Base-by-base conservation (phyloP, 2,797 vertebrate genomes). In the Numenius phaeopus region DNA sequence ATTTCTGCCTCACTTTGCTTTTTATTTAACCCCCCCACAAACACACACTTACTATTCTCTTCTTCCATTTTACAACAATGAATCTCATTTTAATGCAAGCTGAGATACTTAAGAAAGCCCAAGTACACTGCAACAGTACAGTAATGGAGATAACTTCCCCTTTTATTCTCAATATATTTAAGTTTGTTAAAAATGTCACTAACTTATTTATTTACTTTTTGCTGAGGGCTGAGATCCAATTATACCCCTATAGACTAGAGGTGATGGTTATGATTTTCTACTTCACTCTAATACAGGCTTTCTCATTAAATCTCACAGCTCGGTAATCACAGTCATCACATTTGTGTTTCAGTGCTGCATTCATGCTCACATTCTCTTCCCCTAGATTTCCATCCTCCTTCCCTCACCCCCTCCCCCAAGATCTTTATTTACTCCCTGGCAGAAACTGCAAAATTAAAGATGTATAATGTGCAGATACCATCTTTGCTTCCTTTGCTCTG, bases 361-460 rank as follows among this genome's bases (percentile, higher is more conserved):
- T 91, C 57, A 54, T 13, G 19, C 80, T 91, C 90, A 93, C 58
- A 93, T 94, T 84, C 78, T 84, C 71, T 44, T 92, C 87, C 88
- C 67, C 65, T 70, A 83, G 90, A 96, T 88, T 91, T 86, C 52
- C 55, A 84, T 21, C 62, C 62, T 76, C 50, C 59, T 81, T 73
- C 89, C 83, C 39, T 61, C 90, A 22, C 30, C 39, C 34, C 83
- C 82, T 90, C 46, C 90, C 62, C 72, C 93, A 94, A 84, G 79
- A 94, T 95, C 89, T 93, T 93, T 97, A 96, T 95, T 97, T 97
- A 97, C 86, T 97, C 88, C 77, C 85, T 92, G 65, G 88, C 73
- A 97, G 73, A 97, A 97, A 97, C 82, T n/a, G 94, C 54, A 95
- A 89, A 97, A 96, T 97, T 96, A 96, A 97, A 97, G 96, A 94